Evolutionary conservation across 1,140 invertebrate genomes (phyloP), one percentile per base, ranked within the genome.

Genomic region (Euwallacea fornicatus): DNA sequence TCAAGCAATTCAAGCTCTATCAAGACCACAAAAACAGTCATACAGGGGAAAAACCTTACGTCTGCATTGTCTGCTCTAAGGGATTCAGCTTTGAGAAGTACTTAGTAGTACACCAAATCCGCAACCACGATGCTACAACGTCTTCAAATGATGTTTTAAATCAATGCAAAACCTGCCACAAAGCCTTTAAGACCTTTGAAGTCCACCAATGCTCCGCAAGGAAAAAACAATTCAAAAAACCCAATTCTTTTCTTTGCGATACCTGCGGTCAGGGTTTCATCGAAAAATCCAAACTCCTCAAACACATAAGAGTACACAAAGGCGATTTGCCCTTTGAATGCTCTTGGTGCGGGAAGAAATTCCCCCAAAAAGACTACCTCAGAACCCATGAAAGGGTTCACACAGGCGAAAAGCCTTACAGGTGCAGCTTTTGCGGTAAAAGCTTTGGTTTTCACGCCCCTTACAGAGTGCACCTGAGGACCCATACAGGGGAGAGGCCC

Each of bases 381-480:
- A 86, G 84, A 21, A 82, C 86, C 46, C 88, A 89, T 78, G 84
- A 87, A 75, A 82, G 88, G 33, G 85, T 87, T 41, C 88, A 89
- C 80, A 88, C 86, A 0, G 87, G 87, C 0, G 87, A 89, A 75
- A 86, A 87, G 77, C 88, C 88, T 41, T 88, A 87, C 77, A 83
- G 84, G 44, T 90, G 90, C 78, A 84, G 85, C 69, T 83, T 86
- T 66, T 95, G 93, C 80, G 86, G 89, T 7, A 89, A 93, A 78
- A 84, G 88, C 9, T 95, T 95, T 81, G 91, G 90, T 0, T 92
- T 94, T 81, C 87, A 91, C 6, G 89, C 88, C 9, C 82, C 83
- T 2, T 79, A 90, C 8, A 84, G 86, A 42, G 88, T 89, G 2
- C 83, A 84, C 65, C 74, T 75, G 42, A 71, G 79, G 44, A 78